Base-by-base conservation (phyloP, 2,888 invertebrate species). In the Mythimna vitellina region DNA sequence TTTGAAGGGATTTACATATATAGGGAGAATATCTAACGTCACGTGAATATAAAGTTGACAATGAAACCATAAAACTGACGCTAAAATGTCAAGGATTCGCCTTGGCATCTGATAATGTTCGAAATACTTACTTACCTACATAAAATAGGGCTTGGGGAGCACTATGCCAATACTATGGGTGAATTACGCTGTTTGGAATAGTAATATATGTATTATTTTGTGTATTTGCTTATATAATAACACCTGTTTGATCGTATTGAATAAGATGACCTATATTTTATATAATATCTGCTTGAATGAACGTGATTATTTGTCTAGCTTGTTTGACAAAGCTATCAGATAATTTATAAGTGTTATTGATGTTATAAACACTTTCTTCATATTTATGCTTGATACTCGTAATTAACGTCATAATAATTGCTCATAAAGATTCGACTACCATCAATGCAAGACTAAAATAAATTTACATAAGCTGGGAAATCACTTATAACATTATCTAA, bases 31-130 rank as follows among this genome's bases (percentile, higher is more conserved):
- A 57, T 57, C n/a, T 17, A 65, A 70, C 62, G 25, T 22, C 20
- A 51, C 49, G 9, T 73, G 84, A 77, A 82, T 83, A 77, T 73
- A 73, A 80, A 81, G n/a, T 51, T 64, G 61, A 68, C 17, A 12
- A 65, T 56, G 8, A 58, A 38, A 54, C 35, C 35, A 73, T 80
- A 65, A 73, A 12, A 65, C 10, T 25, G 4, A 42, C 54, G 5
- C 62, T 60, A 63, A 32, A 77, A 77, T 73, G 73, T 77, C 81
- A 82, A 83, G 81, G 71, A 77, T 65, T 82, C 70, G 68, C 70
- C 79, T 70, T 74, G 80, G 80, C 83, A 82, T 82, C 70, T 74
- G 49, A 63, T 82, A 78, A 82, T 82, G 83, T 61, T 74, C 38
- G 51, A 42, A 77, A 81, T 66, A 71, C 65, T 63, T 25, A 76